Evolutionary conservation across 2,888 invertebrate species (phyloP).

Genomic region (Mesodorylaimus sp.): DNA sequence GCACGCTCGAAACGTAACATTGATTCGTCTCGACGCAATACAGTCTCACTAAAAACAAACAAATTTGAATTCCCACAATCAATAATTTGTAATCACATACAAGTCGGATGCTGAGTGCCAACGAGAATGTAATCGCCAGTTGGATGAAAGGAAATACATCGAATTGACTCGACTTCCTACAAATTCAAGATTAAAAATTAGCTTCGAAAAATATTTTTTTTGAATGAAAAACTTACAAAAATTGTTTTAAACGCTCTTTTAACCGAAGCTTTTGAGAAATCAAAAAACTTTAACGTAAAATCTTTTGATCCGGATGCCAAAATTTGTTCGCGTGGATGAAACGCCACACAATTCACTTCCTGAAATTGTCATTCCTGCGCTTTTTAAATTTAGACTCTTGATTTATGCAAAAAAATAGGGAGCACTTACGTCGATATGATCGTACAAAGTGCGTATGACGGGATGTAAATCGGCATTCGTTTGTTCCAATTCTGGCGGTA

Average conservation of each 20-base stretch:
- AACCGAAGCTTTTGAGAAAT: conserved; percentile 92
- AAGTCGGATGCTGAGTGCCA: conserved; percentile 64
- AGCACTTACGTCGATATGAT: conserved; percentile 56
- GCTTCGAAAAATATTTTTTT: conserved; percentile 3
- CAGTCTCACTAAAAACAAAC: conserved; percentile 46
- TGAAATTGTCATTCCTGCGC: conserved; percentile 16
- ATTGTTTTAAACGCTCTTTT: conserved; percentile 87
- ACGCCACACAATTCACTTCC: conserved; percentile 87
- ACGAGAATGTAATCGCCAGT: conserved; percentile 82
- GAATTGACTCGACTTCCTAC: conserved; percentile 73
- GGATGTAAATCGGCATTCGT: conserved; percentile 60
- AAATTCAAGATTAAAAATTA: neutral
- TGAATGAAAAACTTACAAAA: neutral
- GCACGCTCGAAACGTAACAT: conserved; percentile 79
- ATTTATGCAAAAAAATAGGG: conserved; percentile 4
- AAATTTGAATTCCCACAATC: conserved; percentile 5
- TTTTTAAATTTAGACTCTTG: conserved; percentile 5
- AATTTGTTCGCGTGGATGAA: conserved; percentile 84
- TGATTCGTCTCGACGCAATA: conserved; percentile 88
- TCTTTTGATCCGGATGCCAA: conserved; percentile 85
- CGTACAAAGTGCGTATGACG: conserved; percentile 86
- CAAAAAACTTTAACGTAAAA: conserved; percentile 82
- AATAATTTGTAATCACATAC: conserved; percentile 23
- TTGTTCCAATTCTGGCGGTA: conserved; percentile 44
- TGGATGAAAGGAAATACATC: conserved; percentile 81